phyloP scores from a whole-genome alignment of 2,113 vertebrate genomes.

The Pterocles orientalis region DNA sequence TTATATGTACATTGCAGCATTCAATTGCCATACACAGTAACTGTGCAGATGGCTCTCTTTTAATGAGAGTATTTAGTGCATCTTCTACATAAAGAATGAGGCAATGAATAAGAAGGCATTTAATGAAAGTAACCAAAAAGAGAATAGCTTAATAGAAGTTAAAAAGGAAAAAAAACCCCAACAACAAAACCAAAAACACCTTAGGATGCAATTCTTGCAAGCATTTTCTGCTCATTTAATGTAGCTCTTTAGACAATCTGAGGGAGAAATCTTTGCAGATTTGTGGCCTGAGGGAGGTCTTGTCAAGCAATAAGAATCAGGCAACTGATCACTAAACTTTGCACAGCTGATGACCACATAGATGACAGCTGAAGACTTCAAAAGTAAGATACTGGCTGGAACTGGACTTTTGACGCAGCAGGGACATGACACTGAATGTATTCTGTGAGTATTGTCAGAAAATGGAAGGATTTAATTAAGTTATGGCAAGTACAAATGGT shows the following conservation, averaged over 20 bases:
- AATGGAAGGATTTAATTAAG: background rate
- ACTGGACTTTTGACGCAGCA: background rate
- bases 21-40: background rate
- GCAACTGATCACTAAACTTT: background rate
- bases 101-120: background rate
- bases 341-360: background rate
- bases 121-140: conserved; percentile 20
- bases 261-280: background rate
- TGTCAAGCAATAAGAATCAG: background rate
- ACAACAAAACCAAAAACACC: background rate
- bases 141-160: background rate
- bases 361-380: background rate
- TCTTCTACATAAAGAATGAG: conserved; percentile 24
- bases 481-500: background rate
- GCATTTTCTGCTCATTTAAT: background rate
- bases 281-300: background rate
- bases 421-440: rapidly evolving
- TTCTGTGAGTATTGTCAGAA: background rate
- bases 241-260: background rate
- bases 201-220: background rate
- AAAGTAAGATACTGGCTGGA: background rate
- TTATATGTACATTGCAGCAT: background rate
- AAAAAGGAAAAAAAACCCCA: rapidly evolving
- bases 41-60: conserved; percentile 32
- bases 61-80: conserved; percentile 34